These are phyloP conservation scores for Sebastes nivosus DNA, from an alignment of 2,797 vertebrate species.

Conservation along the genomic window DNA sequence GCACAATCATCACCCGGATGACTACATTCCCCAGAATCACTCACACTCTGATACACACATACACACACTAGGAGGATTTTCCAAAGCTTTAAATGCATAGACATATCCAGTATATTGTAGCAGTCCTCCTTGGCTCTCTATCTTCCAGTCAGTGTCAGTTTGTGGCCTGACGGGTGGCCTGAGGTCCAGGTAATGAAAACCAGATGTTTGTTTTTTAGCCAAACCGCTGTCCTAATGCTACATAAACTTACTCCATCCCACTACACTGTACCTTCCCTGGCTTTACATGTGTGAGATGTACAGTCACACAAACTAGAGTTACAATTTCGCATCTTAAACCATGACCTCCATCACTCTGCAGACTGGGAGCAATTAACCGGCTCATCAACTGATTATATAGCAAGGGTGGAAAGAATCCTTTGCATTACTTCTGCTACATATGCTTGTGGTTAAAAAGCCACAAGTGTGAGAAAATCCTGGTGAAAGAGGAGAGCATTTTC, in stretches of 20 bases:
- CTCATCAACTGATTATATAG: neutral
- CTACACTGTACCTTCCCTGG: neutral
- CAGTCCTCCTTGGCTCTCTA: neutral
- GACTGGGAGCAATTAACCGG: neutral
- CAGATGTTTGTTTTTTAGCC: constrained; percentile 13
- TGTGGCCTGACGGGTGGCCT: neutral
- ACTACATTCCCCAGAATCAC: constrained; percentile 30
- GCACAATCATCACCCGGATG: constrained; percentile 22
- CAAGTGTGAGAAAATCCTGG: neutral
- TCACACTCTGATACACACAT: neutral
- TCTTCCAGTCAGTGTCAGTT: neutral
- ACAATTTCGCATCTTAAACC: neutral
- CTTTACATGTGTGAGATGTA: neutral
- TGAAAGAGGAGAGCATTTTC: constrained; percentile 22
- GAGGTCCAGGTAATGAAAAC: constrained; percentile 5
- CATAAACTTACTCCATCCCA: neutral
- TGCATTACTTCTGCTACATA: neutral
- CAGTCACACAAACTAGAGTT: neutral
- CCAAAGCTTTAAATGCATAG: neutral
- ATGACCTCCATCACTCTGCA: neutral
- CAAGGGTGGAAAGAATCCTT: neutral
- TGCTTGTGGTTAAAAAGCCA: neutral
- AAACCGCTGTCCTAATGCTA: neutral
- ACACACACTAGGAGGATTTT: neutral
- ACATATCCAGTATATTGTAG: neutral